Percentiles rank a stretch among this genome's conserved stretches.
phyloP scores from a whole-genome alignment of 2,888 invertebrate species.

The Rhorus exstirpatorius region DNA sequence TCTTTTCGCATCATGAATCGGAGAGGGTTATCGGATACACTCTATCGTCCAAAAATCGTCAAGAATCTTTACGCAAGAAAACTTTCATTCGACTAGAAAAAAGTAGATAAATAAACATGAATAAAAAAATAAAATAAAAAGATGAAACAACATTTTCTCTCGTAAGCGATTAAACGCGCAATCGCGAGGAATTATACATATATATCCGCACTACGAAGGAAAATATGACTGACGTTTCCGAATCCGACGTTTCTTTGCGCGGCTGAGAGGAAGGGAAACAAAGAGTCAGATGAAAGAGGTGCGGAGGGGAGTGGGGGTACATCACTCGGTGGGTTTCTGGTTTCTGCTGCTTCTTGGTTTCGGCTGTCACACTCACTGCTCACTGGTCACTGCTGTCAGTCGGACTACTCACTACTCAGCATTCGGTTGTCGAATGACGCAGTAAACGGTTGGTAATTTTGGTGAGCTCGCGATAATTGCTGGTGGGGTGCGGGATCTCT shows the following conservation, averaged over 20 bases:
- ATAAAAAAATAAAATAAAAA: conserved; percentile 10
- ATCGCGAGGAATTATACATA: conserved; percentile 28
- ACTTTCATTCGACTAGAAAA: not conserved
- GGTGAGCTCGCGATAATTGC: conserved; percentile 56
- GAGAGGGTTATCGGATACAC: not conserved
- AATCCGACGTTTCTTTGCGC: conserved; percentile 73
- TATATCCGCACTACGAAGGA: conserved; percentile 30
- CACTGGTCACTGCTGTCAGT: no score
- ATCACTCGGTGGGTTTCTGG: conserved; percentile 71
- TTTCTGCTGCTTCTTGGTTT: conserved; percentile 69
- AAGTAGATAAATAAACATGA: not conserved
- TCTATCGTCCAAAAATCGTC: not conserved
- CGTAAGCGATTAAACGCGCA: conserved; percentile 38
- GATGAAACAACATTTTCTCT: conserved; percentile 12
- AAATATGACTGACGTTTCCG: conserved; percentile 72
- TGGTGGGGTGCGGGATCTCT: conserved; percentile 63
- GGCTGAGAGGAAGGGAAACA: conserved; percentile 30
- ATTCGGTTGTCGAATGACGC: conserved; percentile 81
- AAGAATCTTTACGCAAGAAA: not conserved
- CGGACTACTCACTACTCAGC: no score
- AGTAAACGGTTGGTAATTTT: conserved; percentile 79
- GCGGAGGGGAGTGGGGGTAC: conserved; percentile 42
- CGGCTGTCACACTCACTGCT: no score
- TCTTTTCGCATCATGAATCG: conserved; percentile 8
- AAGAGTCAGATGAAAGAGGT: conserved; percentile 44